These are phyloP conservation scores for Micrasema minimum DNA, from an alignment of 1,140 invertebrate genomes.

Conservation along the genomic window DNA sequence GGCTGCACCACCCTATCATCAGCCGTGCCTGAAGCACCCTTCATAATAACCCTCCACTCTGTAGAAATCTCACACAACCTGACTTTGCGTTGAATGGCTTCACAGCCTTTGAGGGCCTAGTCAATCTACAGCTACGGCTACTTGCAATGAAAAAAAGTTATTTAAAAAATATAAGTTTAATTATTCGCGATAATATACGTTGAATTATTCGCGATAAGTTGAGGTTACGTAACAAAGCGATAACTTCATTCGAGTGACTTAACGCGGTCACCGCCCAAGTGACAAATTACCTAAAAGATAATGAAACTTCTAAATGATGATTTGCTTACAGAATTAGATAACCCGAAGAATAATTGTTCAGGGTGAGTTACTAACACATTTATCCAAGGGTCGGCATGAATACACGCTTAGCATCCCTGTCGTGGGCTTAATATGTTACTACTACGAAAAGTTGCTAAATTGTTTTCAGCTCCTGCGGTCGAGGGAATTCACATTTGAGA, in stretches of 20 bases:
- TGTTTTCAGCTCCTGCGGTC: slow-evolving; percentile 27
- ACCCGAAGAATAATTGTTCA: slow-evolving; percentile 31
- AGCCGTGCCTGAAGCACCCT: slow-evolving; percentile 5
- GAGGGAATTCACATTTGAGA: slow-evolving; percentile 36
- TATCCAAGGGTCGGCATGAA: slow-evolving; percentile 30
- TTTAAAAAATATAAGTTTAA: too few relatives aligned
- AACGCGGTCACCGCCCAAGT: slow-evolving; percentile 9
- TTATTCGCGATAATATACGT: too few relatives aligned
- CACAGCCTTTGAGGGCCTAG: not conserved
- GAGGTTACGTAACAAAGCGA: too few relatives aligned
- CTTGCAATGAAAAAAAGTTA: too few relatives aligned
- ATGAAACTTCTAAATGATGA: slow-evolving; percentile 47
- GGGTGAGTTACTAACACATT: slow-evolving; percentile 30
- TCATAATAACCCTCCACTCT: slow-evolving; percentile 14
- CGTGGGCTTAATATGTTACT: slow-evolving; percentile 36
- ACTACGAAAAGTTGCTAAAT: slow-evolving; percentile 41
- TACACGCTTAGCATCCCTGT: slow-evolving; percentile 24
- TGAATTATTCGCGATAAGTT: too few relatives aligned
- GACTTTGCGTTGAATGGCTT: slow-evolving; percentile 1
- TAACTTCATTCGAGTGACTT: too few relatives aligned
- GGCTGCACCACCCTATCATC: not conserved
- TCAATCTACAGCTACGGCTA: too few relatives aligned
- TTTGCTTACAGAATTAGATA: slow-evolving; percentile 47
- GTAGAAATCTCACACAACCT: slow-evolving; percentile 16
- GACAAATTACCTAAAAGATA: slow-evolving; percentile 47